Base-by-base conservation (phyloP, 2,888 invertebrate genomes). In the Panopea generosa region DNA sequence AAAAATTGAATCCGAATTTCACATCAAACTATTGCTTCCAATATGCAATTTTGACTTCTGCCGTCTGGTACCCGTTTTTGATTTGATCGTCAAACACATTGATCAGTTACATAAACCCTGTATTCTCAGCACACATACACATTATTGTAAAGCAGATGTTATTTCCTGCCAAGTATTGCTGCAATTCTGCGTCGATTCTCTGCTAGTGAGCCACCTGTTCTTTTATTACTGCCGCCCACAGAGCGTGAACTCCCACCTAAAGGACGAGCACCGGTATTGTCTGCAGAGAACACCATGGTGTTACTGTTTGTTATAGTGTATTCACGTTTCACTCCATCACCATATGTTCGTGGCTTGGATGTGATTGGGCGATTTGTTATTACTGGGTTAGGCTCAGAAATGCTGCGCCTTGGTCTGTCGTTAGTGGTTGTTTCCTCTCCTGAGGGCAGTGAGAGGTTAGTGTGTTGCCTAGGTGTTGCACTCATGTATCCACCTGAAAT, bases 141-240 rank as follows among this genome's bases (percentile, higher is more conserved):
- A n/a, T n/a, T n/a, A n/a, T n/a, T n/a, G n/a, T n/a, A n/a, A n/a
- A n/a, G n/a, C n/a, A n/a, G n/a, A n/a, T 62, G 82, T 53, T 45
- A 45, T 45, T 84, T 86, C 40, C 85, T 77, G 7, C 88, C 89
- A 24, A 88, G 72, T 33, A 88, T 84, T 9, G 84, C 82, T 16
- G 88, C 87, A 24, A 89, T 89, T 57, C 89, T 77, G 49, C 79
- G 79, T 40, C 88, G 75, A 61, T 84, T 89, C 38, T 87, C 86
- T 11, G 85, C 80, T 14, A 87, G 45, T 11, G 76, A 56, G 0
- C 74, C 74, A 2, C 73, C 70, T 40, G 67, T 50, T 20, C 77
- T 60, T 33, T 56, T 61, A 20, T 47, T 47, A 18, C 45, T 70
- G 18, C 66, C 67, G 20, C 74, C 74, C 0, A 66, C 73, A 3